Evolutionary conservation across 2,797 vertebrate species (phyloP).

Genomic region (Enoplosus armatus): DNA sequence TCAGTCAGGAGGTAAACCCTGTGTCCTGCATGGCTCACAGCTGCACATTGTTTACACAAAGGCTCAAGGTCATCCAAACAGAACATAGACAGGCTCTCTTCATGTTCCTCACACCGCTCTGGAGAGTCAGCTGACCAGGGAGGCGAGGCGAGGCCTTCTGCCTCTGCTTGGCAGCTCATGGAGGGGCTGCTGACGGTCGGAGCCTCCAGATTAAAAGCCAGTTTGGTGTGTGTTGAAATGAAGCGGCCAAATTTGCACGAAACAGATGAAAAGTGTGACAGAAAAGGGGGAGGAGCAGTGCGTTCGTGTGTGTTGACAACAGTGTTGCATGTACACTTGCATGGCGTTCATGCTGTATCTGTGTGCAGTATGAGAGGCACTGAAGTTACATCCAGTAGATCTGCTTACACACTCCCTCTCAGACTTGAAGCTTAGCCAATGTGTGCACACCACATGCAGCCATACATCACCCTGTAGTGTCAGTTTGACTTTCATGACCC

Average conservation of each 20-base stretch:
- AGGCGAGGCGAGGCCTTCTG: neutral
- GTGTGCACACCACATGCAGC: conserved; percentile 17
- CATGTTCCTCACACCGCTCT: conserved; percentile 40
- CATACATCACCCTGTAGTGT: conserved; percentile 44
- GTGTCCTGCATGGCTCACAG: conserved; percentile 50
- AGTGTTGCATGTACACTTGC: conserved; percentile 13
- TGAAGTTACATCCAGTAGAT: conserved; percentile 32
- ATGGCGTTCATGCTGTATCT: neutral
- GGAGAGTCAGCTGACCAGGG: conserved; percentile 2
- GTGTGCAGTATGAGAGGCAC: conserved; percentile 11
- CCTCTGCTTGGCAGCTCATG: conserved; percentile 29
- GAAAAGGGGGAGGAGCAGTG: conserved; percentile 17
- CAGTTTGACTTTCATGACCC: conserved; percentile 40
- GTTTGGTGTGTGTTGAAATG: conserved; percentile 10
- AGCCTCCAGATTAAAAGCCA: conserved; percentile 23
- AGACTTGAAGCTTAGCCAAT: conserved; percentile 15
- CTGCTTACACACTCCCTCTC: conserved; percentile 34
- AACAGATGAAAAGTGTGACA: conserved; percentile 1
- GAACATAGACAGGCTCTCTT: conserved; percentile 48
- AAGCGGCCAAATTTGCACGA: neutral
- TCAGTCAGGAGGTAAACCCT: conserved; percentile 56
- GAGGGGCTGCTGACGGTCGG: neutral
- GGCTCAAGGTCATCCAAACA: conserved; percentile 71
- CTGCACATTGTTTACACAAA: conserved; percentile 61
- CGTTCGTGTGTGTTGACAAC: conserved; percentile 1